Base-by-base conservation (phyloP, 2,888 invertebrate genomes). In the Aleiodes testaceus region DNA sequence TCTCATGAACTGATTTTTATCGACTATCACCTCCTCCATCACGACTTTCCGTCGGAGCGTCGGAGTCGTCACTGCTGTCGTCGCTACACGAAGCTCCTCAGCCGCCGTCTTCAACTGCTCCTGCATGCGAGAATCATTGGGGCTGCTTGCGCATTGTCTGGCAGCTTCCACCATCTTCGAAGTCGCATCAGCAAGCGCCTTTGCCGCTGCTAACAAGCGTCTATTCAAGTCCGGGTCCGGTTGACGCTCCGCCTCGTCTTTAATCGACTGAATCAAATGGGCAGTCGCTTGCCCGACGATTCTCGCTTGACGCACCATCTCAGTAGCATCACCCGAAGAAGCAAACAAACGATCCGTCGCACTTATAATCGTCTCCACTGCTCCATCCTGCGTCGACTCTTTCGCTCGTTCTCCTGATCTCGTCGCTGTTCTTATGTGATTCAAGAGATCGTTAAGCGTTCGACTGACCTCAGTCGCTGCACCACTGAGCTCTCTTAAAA, bases 121-220 rank as follows among this genome's bases (percentile, higher is more conserved):
- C 85, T 97, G 97, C 83, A 94, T 94, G 72, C 91, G 91, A 0
- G 93, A 91, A 80, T 97, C 96, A 88, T 96, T 92, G 0, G 93
- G 93, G 81, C 93, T 92, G 22, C 94, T 93, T 0, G 97, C 97
- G 86, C 98, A 98, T 66, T 95, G 94, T 71, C 98, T 91, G 0
- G 98, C 98, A 0, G 98, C 97, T 87, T 99, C 98, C 22, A 99
- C 98, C 94, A 99, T 95, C 78, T 95, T 92, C 0, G 98, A 96
- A 0, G 99, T 99, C 0, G 99, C 99, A 87, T 99, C 98, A 0
- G 99, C 99, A 53, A 96, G 86, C 70, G 95, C 91, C 85, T 98
- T 98, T 14, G 99, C 99, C 0, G 99, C 99, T 0, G 97, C 97
- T 55, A 99, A 88, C 66, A 99, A 88, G 70, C 95, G 92, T 76